Percentiles rank a stretch among this genome's conserved stretches.
Conservation (phyloP, 1,140 invertebrate species). For the Bombus picipes region DNA sequence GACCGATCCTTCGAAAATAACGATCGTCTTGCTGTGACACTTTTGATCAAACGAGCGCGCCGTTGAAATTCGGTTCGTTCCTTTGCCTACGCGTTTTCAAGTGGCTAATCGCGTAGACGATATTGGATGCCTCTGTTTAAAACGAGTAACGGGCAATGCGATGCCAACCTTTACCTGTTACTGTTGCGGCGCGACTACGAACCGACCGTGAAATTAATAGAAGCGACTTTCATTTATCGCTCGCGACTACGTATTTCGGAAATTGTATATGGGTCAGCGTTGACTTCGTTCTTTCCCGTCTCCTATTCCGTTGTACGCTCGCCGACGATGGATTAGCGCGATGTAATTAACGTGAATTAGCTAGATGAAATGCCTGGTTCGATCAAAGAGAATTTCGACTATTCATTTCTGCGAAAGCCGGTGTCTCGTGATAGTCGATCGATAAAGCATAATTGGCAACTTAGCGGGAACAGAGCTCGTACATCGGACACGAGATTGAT, state of each 20-base stretch:
- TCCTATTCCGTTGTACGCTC: not conserved
- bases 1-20: not conserved
- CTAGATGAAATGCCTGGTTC: too few relatives aligned
- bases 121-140: not conserved
- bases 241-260: not conserved
- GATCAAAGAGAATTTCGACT: not conserved
- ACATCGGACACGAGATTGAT: conserved; percentile 58
- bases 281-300: not conserved
- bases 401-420: not conserved
- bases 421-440: conserved; percentile 28
- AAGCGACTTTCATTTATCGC: not conserved
- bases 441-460: conserved; percentile 55
- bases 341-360: not conserved
- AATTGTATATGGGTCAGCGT: not conserved
- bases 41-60: conserved; percentile 29
- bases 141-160: not conserved
- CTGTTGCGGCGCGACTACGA: not conserved
- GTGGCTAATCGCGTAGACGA: not conserved
- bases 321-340: not conserved
- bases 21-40: conserved; percentile 43
- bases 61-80: not conserved
- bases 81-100: not conserved
- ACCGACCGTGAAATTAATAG: not conserved
- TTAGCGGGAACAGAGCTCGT: conserved; percentile 62
- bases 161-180: not conserved